Base-by-base conservation (phyloP, 64 coral and sea anemone genomes). In the Anthopleura sola region DNA sequence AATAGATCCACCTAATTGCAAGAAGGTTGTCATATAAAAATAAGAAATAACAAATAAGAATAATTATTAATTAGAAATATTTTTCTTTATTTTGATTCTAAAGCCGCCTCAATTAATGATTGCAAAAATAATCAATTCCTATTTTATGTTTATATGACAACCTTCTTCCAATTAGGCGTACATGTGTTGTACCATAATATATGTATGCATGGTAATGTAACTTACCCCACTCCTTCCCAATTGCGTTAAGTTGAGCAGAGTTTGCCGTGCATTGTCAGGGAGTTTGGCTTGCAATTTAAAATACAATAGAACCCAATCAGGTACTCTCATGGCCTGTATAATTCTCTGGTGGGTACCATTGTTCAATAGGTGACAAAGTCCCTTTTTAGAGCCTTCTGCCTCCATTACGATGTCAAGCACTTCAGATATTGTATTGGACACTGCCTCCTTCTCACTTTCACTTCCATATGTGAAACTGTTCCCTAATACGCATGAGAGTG, bases 221-320 rank as follows among this genome's bases (percentile, higher is more conserved):
- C 85, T 29, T 75, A 86, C 85, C 66, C 85, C 85, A 48, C 85
- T 47, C 18, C 71, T 37, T 86, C 85, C 64, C 24, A 86, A 62
- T 75, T 69, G 64, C 32, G 85, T 87, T 23, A 87, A 20, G 49
- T 87, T 87, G 46, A 78, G 18, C 71, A 87, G 14, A 51, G 23
- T 55, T 53, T 87, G 85, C 85, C 85, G 55, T 53, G 71, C 85
- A 2, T 21, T 53, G 75, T 87, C 85, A 21, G 85, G 71, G 26
- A 87, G 26, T 53, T 33, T 26, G 32, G 68, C 21, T 34, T 56
- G 68, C 8, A 87, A 20, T 48, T 87, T 87, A 26, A 87, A 87
- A 24, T 54, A 55, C 44, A 87, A 38, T 20, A 78, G 1, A 51
- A 87, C 48, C 85, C 85, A 87, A 53, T 87, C 85, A 32, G 85